phyloP scores from a whole-genome alignment of 2,888 invertebrate species.

The Belgica antarctica region DNA sequence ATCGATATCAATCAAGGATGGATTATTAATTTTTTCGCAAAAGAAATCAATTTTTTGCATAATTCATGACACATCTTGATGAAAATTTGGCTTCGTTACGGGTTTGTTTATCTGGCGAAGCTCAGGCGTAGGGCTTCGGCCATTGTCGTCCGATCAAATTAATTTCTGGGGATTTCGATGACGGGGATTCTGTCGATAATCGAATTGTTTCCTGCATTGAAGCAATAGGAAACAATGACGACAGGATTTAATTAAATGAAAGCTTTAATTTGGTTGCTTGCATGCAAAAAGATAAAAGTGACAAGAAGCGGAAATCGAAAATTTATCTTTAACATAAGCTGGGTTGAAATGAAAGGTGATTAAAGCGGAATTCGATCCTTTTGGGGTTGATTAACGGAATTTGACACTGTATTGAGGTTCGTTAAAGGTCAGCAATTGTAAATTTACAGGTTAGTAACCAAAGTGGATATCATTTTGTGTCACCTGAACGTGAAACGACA shows the following conservation, averaged over 20 bases:
- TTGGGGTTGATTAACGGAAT: too few species aligned
- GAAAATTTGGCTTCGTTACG: not conserved
- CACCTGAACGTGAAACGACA: too few species aligned
- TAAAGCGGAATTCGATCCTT: too few species aligned
- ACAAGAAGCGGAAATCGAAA: not conserved
- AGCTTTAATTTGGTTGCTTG: not conserved
- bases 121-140: too few species aligned
- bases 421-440: too few species aligned
- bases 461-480: too few species aligned
- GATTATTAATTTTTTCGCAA: not conserved
- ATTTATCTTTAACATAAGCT: too few species aligned
- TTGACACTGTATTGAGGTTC: too few species aligned
- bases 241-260: not conserved
- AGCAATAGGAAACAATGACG: not conserved
- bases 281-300: not conserved
- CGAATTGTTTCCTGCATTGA: not conserved
- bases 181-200: conserved; percentile 4
- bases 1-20: conserved; percentile 8
- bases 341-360: too few species aligned
- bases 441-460: too few species aligned
- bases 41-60: not conserved
- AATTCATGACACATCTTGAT: not conserved
- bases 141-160: too few species aligned
- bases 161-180: not conserved
- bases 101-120: too few species aligned